Percentiles rank a stretch among this genome's conserved stretches.
These are phyloP conservation scores for Todiramphus chloris DNA, from an alignment of 2,113 vertebrate species.

Conservation along the genomic window DNA sequence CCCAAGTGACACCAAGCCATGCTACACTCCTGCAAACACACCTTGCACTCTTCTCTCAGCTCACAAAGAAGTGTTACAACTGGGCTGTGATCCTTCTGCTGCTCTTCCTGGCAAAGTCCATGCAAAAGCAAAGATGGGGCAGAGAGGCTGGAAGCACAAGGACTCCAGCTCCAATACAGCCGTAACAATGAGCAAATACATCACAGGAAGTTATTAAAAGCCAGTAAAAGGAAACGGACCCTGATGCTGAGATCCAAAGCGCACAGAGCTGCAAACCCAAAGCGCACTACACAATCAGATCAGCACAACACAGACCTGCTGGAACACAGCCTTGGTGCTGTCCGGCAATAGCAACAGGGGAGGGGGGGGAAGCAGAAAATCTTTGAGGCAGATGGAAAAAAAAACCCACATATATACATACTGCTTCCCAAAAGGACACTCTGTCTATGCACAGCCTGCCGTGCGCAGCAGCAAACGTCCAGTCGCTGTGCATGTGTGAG, in stretches of 20 bases:
- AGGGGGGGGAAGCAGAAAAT: neutral
- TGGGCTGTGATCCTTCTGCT: neutral
- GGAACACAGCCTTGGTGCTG: neutral
- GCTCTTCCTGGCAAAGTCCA: neutral
- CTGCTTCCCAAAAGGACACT: constrained; percentile 26
- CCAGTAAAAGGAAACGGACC: constrained; percentile 39
- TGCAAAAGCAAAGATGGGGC: neutral
- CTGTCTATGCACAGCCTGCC: neutral
- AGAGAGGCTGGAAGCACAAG: neutral
- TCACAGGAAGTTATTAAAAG: constrained; percentile 54
- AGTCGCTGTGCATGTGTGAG: neutral
- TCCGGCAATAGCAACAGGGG: neutral
- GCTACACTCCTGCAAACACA: neutral
- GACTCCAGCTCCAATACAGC: neutral
- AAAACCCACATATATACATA: neutral
- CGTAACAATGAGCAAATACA: neutral
- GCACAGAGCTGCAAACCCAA: neutral
- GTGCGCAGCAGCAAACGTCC: neutral
- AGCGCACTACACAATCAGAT: neutral
- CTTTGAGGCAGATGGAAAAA: constrained; percentile 10
- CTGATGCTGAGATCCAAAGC: neutral
- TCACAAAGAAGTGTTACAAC: neutral
- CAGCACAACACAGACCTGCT: neutral
- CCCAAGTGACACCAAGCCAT: neutral
- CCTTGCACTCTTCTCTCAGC: neutral